Evolutionary conservation across 2,797 vertebrate genomes (phyloP), one percentile per base, ranked within the genome.

Genomic region (Gymnoscopelus microlampas): DNA sequence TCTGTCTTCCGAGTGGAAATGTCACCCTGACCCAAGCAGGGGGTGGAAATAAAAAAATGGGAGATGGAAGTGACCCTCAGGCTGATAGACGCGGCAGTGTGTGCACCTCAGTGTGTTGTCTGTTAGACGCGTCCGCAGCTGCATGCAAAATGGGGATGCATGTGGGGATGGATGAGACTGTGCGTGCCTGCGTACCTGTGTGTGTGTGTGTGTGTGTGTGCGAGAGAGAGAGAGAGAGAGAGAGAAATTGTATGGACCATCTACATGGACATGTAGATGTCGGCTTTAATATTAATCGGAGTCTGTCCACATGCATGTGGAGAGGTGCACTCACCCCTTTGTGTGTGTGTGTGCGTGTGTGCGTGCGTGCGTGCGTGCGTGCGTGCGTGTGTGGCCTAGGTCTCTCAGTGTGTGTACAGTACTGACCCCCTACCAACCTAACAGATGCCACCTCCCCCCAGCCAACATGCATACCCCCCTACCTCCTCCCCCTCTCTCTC

Each of bases 391-490:
- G 1, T 63, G n/a, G 4, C 5, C 19, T 53, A 9, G 15, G 7
- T 55, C 1, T 13, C 24, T 66, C n/a, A 44, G 32, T 53, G 24
- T 56, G 50, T 47, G 53, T 13, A 11, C 26, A 7, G 55, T 76
- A 67, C 62, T 5, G 39, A 69, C 69, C 86, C 35, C 83, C 77
- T 64, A 56, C 78, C 70, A 67, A 72, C 71, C 67, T 15, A 80
- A 67, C 88, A 89, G 86, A 85, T 87, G 85, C 66, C 66, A 56
- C 47, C 57, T 57, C 60, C 50, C 55, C 58, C 26, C 71, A 72
- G 78, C 70, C 73, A 70, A 64, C 61, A 62, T 54, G 23, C 39
- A 35, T 35, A 44, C 39, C 39, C 7, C 39, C 13, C 15, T 9
- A 19, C 26, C 56, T 29, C 54, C 35, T 5, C 35, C 39, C 4